phyloP scores from a whole-genome alignment of 2,888 invertebrate species.

The Drosophila barbarae region DNA sequence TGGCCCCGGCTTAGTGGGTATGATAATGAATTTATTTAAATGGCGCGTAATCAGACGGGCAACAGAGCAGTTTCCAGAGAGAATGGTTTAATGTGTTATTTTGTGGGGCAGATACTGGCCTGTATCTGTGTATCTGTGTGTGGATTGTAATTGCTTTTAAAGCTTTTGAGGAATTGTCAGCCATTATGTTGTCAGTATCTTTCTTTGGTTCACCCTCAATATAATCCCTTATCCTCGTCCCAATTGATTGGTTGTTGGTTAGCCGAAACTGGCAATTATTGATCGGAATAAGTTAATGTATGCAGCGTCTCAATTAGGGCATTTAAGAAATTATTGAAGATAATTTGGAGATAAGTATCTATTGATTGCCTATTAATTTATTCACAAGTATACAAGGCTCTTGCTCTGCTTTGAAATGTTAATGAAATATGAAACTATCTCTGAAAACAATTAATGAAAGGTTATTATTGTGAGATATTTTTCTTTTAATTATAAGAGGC shows the following conservation, averaged over 20 bases:
- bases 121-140: constrained; percentile 1
- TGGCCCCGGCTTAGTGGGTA: constrained; percentile 49
- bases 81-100: constrained; percentile 19
- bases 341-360: not conserved
- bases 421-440: not conserved
- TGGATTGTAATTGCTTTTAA: constrained; percentile 41
- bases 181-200: constrained; percentile 28
- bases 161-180: constrained; percentile 52
- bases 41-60: constrained; percentile 67
- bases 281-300: constrained; percentile 17
- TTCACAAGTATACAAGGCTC: not conserved
- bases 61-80: constrained; percentile 16
- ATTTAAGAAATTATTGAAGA: constrained; percentile 11
- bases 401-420: not conserved
- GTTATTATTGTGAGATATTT: not conserved
- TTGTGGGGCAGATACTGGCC: not conserved
- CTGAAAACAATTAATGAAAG: not conserved
- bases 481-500: not conserved
- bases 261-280: constrained; percentile 16
- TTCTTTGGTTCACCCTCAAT: not conserved
- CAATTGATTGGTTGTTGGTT: constrained; percentile 18
- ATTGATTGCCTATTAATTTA: not conserved
- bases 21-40: constrained; percentile 71
- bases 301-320: constrained; percentile 23
- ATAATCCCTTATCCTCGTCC: constrained; percentile 1